phyloP scores from a whole-genome alignment of 1,140 invertebrate genomes.

The Amphibalanus amphitrite region DNA sequence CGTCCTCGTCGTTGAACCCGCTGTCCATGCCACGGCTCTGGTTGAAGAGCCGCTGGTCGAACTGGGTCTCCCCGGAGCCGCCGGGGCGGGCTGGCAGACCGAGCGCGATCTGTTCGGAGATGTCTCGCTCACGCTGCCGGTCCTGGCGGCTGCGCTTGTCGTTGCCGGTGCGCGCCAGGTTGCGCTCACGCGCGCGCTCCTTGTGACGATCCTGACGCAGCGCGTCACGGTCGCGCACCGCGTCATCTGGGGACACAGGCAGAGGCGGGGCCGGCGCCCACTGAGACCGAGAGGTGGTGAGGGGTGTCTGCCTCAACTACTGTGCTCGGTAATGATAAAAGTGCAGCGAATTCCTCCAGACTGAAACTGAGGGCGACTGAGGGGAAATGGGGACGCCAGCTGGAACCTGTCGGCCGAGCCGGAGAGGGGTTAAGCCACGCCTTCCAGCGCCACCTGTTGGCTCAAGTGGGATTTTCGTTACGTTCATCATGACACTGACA shows the following conservation, averaged over 20 bases:
- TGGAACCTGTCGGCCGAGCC: too few relatives aligned
- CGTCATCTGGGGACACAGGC: constrained; percentile 34
- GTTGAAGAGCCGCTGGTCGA: constrained; percentile 92
- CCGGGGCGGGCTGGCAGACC: constrained; percentile 71
- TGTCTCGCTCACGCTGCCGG: constrained; percentile 84
- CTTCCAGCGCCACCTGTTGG: too few relatives aligned
- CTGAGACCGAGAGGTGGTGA: not conserved
- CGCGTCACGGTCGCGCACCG: constrained; percentile 64
- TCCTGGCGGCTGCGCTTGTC: constrained; percentile 83
- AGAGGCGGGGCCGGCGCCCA: too few relatives aligned
- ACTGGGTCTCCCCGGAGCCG: constrained; percentile 59
- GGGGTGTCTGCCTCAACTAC: too few relatives aligned
- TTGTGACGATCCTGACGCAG: constrained; percentile 75
- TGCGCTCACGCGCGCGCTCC: constrained; percentile 78
- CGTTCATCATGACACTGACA: too few relatives aligned
- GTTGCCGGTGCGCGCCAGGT: constrained; percentile 78
- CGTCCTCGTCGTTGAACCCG: constrained; percentile 94
- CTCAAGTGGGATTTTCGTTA: too few relatives aligned
- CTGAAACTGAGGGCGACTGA: too few relatives aligned
- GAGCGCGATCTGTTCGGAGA: constrained; percentile 95
- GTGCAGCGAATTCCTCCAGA: too few relatives aligned
- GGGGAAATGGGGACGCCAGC: too few relatives aligned
- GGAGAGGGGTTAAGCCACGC: too few relatives aligned
- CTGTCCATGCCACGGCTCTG: constrained; percentile 87
- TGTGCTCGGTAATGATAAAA: too few relatives aligned